Base-by-base conservation (phyloP, 2,888 invertebrate genomes). In the Slavum lentiscoides region DNA sequence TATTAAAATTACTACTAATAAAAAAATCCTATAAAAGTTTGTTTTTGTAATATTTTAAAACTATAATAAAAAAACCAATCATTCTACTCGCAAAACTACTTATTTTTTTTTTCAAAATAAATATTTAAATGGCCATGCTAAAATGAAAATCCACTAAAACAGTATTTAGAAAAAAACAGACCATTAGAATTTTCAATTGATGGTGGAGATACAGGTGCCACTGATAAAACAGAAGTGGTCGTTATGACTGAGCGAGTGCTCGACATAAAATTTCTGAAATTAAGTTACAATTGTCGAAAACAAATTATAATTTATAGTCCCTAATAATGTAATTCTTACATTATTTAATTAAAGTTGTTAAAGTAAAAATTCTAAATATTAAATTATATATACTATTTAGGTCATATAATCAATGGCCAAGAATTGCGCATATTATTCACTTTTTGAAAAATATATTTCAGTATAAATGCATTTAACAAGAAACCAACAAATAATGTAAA, bases 251-350 rank as follows among this genome's bases (percentile, higher is more conserved):
- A 84, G 76, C 84, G 83, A 82, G 83, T 82, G 76, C 84, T 84
- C 62, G 83, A 75, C 82, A 84, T 83, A 82, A 82, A 84, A 82
- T 84, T 84, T 83, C 84, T 84, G 84, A 66, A 84, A 84, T 83
- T 82, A 76, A 43, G 67, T 81, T 58, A 69, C 62, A 17, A 23
- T 80, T 58, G 55, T 64, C 21, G 49, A 77, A 39, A 62, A 58
- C 30, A 37, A 39, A 69, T 11, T 70, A 23, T 23, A 62, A 17
- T 15, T 21, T 39, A 67, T 30, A 66, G 30, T 37, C 8, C 15
- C 49, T 43, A 15, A 67, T 15, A 2, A 72, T 72, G 21, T 6
- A 74, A 66, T 17, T 19, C 1, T 13, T 23, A 43, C 8, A 30
- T 21, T 19, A 0, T 8, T 66, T 39, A 74, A 39, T 21, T 39